Evolutionary conservation across 2,113 vertebrate genomes (phyloP).

Genomic region (Nothoprocta pentlandii): DNA sequence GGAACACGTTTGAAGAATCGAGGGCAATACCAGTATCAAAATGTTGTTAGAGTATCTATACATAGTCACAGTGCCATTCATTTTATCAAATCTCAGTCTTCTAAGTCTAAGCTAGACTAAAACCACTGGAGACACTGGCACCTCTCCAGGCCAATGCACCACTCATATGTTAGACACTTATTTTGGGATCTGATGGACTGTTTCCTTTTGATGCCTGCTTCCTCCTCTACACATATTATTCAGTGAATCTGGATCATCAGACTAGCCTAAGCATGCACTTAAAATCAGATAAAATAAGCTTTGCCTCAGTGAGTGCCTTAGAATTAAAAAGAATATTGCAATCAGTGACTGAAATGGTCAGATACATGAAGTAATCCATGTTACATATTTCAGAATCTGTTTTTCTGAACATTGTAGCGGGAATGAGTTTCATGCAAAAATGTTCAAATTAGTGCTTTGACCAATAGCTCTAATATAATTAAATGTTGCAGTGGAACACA

Average conservation of each 20-base stretch:
- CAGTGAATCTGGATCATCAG: neutral
- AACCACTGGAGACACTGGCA: neutral
- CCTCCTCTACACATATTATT: neutral
- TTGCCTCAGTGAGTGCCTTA: neutral
- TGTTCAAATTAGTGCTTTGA: neutral
- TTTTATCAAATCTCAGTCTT: neutral
- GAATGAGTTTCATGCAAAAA: neutral
- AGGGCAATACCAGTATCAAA: neutral
- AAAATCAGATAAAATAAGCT: neutral
- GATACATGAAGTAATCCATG: neutral
- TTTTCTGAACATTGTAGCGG: neutral
- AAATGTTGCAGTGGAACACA: neutral
- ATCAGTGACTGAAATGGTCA: neutral
- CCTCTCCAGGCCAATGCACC: neutral
- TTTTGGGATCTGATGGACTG: neutral
- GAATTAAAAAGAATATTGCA: neutral
- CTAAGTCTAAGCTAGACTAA: neutral
- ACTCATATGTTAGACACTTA: neutral
- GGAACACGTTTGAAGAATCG: neutral
- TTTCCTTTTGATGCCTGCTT: neutral
- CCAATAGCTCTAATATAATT: neutral
- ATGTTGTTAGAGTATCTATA: neutral
- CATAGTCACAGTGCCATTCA: neutral
- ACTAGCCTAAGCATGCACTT: neutral
- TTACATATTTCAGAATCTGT: neutral